Evolutionary conservation across 1,140 invertebrate genomes (phyloP), one percentile per base, ranked within the genome.

Genomic region (Phymastichus coffea): DNA sequence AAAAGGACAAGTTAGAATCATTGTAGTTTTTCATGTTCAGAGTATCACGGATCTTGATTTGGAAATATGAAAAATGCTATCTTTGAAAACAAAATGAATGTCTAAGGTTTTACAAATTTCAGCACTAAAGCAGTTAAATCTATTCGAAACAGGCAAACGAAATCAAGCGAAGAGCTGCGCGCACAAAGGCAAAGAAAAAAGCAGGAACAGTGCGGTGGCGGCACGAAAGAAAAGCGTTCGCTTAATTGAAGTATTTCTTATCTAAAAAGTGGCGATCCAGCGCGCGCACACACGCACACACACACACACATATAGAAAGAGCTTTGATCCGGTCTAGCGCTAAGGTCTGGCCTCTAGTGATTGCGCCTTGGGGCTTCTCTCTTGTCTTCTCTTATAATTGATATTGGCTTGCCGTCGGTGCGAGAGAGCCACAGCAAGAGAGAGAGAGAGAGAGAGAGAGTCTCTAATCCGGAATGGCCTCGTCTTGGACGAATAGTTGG

Each of bases 311-410:
- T 58, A n/a, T 54, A 58, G 40, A 48, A 67, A 69, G 63, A 70
- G 65, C 74, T 79, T 74, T 77, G 76, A 80, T 80, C 77, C 78
- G n/a, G n/a, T n/a, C n/a, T n/a, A n/a, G n/a, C n/a, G 70, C 69
- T 69, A 76, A 75, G 72, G 74, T 73, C 73, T 77, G 77, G 57
- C 64, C 63, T 67, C 61, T 51, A 64, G 75, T 77, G 76, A 78
- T 78, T 78, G 74, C 70, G 51, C 30, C n/a, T 10, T 9, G n/a
- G 43, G 33, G n/a, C n/a, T n/a, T n/a, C 10, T 66, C 70, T 76
- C 69, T 77, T 79, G 76, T 80, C 78, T 78, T 78, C 72, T 73
- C 77, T 77, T 80, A 80, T 80, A 80, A 80, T 80, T 80, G 78
- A 80, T 80, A 80, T 78, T 78, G 77, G 75, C 70, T 78, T 64